These are phyloP conservation scores for Diplolepis rosae DNA, from an alignment of 2,888 invertebrate species.

Conservation along the genomic window DNA sequence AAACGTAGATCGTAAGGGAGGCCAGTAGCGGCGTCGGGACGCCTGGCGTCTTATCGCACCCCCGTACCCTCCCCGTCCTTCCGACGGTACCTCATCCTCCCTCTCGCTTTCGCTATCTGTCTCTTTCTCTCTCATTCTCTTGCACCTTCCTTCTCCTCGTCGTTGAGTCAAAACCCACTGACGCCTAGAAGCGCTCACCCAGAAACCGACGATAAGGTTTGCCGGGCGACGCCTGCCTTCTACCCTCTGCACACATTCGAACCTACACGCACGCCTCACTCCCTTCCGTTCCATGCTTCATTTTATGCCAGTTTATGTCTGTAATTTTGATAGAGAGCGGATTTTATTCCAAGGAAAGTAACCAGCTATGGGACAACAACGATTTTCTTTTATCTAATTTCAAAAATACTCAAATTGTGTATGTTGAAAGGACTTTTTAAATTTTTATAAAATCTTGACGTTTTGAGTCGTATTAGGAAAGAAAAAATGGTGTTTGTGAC, in stretches of 20 bases:
- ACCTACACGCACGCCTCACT: constrained; percentile 41
- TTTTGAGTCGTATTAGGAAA: no score
- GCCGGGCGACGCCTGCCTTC: constrained; percentile 56
- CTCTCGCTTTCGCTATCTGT: constrained; percentile 37
- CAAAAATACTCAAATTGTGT: no score
- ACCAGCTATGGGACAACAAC: no score
- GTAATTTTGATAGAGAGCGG: constrained; percentile 12
- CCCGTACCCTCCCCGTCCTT: constrained; percentile 39
- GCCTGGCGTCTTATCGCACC: constrained; percentile 56
- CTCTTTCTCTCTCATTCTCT: constrained; percentile 24
- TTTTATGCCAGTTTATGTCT: constrained; percentile 5
- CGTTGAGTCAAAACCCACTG: constrained; percentile 67
- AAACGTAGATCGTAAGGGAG: constrained; percentile 60
- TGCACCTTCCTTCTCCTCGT: constrained; percentile 37
- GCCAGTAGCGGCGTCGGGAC: constrained; percentile 73
- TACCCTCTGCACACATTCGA: constrained; percentile 40
- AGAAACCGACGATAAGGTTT: constrained; percentile 72
- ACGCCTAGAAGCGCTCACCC: constrained; percentile 71
- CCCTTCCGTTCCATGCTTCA: background rate
- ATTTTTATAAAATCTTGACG: no score
- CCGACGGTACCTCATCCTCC: constrained; percentile 40
- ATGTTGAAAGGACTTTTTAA: no score
- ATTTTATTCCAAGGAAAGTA: background rate
- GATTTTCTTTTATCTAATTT: no score
- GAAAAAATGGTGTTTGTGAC: no score